Base-by-base conservation (phyloP, 2,797 vertebrate species). In the Enteromius radiatus region DNA sequence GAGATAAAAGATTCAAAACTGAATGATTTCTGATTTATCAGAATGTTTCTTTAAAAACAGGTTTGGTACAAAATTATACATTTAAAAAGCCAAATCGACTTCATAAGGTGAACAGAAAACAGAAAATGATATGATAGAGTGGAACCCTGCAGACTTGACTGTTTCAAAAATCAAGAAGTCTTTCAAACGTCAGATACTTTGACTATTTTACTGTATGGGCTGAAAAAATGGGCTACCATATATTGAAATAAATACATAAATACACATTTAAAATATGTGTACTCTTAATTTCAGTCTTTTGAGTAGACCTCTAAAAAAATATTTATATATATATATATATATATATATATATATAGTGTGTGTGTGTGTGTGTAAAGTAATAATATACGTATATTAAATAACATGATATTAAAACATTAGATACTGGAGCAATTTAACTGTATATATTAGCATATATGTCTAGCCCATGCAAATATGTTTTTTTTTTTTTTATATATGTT, bases 1-100 rank as follows among this genome's bases (percentile, higher is more conserved):
- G 52, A 64, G 28, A 83, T 23, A 59, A 68, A 56, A 9, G 5
- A 65, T 59, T 15, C 23, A 84, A 70, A 28, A 56, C 52, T 23
- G n/a, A n/a, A n/a, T 0, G 4, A n/a, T 28, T 41, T 76, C 49
- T 52, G 52, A 67, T 9, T 54, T 59, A 31, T 75, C 38, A 36
- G 15, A 19, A 26, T 43, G 23, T 43, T 45, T 41, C 17, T 56
- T 28, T 2, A 33, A 28, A 71, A 41, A 12, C 19, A 49, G 1
- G 19, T 73, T 52, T 36, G 2, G 33, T 52, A 8, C 7, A 54
- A 54, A 52, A 52, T 73, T 54, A 9, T 36, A 23, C 14, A 74
- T 31, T 9, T 3, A 31, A 43, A 26, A 68, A 41, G 0, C 2
- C 45, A 31, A 52, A 52, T 73, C 70, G 33, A 2, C 21, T 10